Evolutionary conservation across 2,888 invertebrate genomes (phyloP), one percentile per base, ranked within the genome.

Genomic region (Hyalella azteca): DNA sequence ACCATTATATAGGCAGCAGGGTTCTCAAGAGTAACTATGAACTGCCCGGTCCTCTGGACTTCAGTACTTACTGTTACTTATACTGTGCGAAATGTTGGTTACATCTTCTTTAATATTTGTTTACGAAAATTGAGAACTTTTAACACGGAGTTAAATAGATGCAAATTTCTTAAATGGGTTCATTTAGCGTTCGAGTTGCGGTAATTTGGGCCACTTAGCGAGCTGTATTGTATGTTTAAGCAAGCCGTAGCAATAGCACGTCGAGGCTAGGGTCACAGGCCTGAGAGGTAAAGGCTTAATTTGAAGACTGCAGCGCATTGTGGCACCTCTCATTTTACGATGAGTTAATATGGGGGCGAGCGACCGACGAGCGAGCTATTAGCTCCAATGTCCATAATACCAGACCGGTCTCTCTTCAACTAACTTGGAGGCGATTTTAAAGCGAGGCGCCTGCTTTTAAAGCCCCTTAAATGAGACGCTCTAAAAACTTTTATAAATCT

Each of bases 401-500:
- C 1, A 36, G 66, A 19, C 19, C 39, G 36, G 32, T 1, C 7
- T 36, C 19, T 15, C 66, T 36, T 36, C 32, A 66, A 36, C 36
- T 36, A 66, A 66, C 66, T 66, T 5, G n/a, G n/a, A 36, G 36
- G 36, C 36, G 36, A 66, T 66, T 66, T 66, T 66, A 36, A 15
- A 66, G 4, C 36, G 66, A 66, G 66, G 66, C 13, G 66, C 36
- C 66, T 66, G 66, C 66, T 66, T 66, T 66, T 36, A 66, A 19
- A 36, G 36, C 66, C 66, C 36, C 19, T 36, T 66, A 66, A 66
- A 66, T 66, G n/a, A 36, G 66, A 7, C 36, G 7, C 36, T 66
- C 66, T 66, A 36, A 66, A 66, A 36, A 19, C 66, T 36, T 19
- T 66, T 66, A 66, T 66, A 66, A 66, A 66, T 66, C 66, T 66